Conservation (phyloP, 1,140 invertebrate species). For the Drosophila mauritiana region DNA sequence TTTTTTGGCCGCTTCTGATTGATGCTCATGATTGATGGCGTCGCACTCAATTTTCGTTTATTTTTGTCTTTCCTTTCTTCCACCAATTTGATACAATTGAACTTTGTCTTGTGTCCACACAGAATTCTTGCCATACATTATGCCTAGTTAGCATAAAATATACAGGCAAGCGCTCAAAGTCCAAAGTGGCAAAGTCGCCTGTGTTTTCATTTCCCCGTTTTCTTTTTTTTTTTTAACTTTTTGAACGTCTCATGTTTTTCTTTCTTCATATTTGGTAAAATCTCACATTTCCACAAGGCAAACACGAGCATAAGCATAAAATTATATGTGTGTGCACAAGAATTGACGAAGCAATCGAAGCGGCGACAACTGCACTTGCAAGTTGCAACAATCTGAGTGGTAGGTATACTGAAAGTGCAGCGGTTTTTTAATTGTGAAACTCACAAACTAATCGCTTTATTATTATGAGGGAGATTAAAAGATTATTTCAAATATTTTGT, state of each 20-base stretch:
- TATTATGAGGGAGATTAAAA: too few relatives aligned
- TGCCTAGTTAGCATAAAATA: slow-evolving; percentile 54
- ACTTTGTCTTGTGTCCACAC: slow-evolving; percentile 54
- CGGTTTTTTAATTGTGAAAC: too few relatives aligned
- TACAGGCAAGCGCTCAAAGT: slow-evolving; percentile 41
- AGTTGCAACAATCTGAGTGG: slow-evolving; percentile 32
- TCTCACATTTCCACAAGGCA: slow-evolving; percentile 78
- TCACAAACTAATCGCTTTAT: too few relatives aligned
- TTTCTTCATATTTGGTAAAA: slow-evolving; percentile 49
- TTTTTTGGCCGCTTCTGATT: slow-evolving; percentile 55
- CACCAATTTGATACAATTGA: slow-evolving; percentile 78
- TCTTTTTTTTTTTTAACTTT: not conserved
- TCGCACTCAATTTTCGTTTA: slow-evolving; percentile 30
- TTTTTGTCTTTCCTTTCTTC: slow-evolving; percentile 25
- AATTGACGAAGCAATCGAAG: slow-evolving; percentile 67
- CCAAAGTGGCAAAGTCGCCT: slow-evolving; percentile 50
- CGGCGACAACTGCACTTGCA: slow-evolving; percentile 57
- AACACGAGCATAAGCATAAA: slow-evolving; percentile 80
- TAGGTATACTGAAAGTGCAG: too few relatives aligned
- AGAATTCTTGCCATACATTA: slow-evolving; percentile 31
- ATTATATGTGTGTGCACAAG: slow-evolving; percentile 78
- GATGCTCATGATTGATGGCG: slow-evolving; percentile 76
- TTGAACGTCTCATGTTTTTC: slow-evolving; percentile 26
- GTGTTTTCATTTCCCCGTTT: slow-evolving; percentile 28
- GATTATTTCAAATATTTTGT: not conserved